Evolutionary conservation across 2,113 vertebrate species (phyloP).

Genomic region (Gambusia holbrooki): DNA sequence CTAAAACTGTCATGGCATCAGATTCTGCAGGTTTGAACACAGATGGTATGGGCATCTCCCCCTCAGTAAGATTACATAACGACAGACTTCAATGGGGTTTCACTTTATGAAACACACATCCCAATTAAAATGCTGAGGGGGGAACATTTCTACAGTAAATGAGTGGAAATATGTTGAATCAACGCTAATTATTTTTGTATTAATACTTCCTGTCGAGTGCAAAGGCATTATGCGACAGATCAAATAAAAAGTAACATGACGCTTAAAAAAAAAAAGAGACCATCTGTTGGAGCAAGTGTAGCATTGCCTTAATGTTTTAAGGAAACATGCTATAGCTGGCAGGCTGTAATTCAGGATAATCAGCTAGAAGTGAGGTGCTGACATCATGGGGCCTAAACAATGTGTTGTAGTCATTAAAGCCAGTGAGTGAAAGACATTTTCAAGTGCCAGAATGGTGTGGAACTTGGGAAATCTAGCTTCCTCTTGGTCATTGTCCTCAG

Average conservation of each 20-base stretch:
- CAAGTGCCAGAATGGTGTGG: not conserved
- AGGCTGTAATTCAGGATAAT: not conserved
- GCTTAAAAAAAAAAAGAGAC: not conserved
- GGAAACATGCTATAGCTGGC: not conserved
- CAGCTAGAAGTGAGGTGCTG: not conserved
- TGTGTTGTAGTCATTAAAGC: not conserved
- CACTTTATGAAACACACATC: too few species aligned
- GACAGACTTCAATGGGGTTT: slow-evolving; percentile 18
- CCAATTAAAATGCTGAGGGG: too few species aligned
- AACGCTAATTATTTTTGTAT: slow-evolving; percentile 7
- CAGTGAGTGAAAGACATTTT: not conserved
- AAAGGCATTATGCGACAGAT: not conserved
- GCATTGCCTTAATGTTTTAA: too few species aligned
- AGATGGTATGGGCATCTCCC: slow-evolving; percentile 51
- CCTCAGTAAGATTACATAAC: slow-evolving; percentile 42
- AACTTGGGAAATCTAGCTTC: too few species aligned
- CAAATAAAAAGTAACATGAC: not conserved
- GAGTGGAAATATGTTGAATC: not conserved
- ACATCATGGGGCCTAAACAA: not conserved
- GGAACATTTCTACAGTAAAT: not conserved
- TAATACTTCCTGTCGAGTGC: slow-evolving; percentile 2
- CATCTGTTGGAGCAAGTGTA: not conserved
- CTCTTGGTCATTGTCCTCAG: too few species aligned
- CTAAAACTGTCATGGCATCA: slow-evolving; percentile 52
- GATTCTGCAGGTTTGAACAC: slow-evolving; percentile 62